Evolutionary conservation across 2,888 invertebrate genomes (phyloP), one percentile per base, ranked within the genome.

Genomic region (Acholoe squamosa): DNA sequence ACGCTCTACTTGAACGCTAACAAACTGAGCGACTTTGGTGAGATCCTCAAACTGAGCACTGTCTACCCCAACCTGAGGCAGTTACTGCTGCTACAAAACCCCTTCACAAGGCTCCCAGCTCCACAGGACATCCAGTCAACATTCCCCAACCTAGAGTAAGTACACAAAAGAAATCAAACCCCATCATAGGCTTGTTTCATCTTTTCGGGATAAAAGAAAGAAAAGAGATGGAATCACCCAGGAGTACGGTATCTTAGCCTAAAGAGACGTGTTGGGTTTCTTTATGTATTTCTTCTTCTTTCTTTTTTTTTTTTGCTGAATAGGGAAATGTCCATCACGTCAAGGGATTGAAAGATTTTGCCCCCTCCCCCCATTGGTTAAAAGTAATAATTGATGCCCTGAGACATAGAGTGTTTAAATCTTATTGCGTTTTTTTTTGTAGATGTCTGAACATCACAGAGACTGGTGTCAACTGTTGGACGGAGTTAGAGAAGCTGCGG

Each of bases 371-470:
- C n/a, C n/a, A n/a, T n/a, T n/a, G n/a, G n/a, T n/a, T n/a, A n/a
- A n/a, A n/a, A n/a, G n/a, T n/a, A n/a, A n/a, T n/a, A n/a, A n/a
- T n/a, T n/a, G n/a, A n/a, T n/a, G n/a, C n/a, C n/a, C n/a, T n/a
- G n/a, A n/a, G n/a, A n/a, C n/a, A n/a, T n/a, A n/a, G n/a, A n/a
- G n/a, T n/a, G n/a, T n/a, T n/a, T n/a, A n/a, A n/a, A n/a, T n/a
- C n/a, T n/a, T n/a, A n/a, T n/a, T 10, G 5, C 61, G 19, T 77
- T 31, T 77, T 0, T 77, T 7, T 33, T n/a, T 77, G 1, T 34
- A 84, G 84, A 19, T 43, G 43, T n/a, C 3, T 84, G 22, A 84
- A 84, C 51, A 84, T 84, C 84, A 25, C 84, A 7, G 84, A 84
- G 84, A 51, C 84, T 16, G 28, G 28, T 22, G 5, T 84, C 28